Base-by-base conservation (phyloP, 2,113 vertebrate species). In the Polyodon spathula region DNA sequence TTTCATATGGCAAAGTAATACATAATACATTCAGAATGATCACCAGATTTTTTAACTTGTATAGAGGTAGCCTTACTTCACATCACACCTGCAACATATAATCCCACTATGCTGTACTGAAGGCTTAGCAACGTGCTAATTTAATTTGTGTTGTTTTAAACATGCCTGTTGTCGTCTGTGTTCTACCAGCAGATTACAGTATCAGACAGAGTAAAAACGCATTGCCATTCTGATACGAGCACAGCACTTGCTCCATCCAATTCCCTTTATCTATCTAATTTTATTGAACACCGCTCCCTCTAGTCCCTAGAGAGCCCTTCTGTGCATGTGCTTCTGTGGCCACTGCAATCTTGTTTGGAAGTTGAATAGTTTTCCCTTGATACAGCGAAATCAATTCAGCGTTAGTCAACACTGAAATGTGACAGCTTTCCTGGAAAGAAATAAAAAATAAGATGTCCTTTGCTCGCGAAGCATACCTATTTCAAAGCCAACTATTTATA, bases 231-330 rank as follows among this genome's bases (percentile, higher is more conserved):
- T 10, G 58, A 48, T 59, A 46, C 10, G n/a, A 43, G 57, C 40
- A 8, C 37, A 8, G 14, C 41, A 15, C 15, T 16, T 16, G 43
- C 58, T 48, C 58, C 11, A 44, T 37, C 43, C 41, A 59, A 59
- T 59, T 59, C 58, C 17, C 16, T 59, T 59, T 59, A 59, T 59
- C 58, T 59, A 17, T 43, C 42, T 38, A 37, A 48, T 59, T 59
- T 59, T 6, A 59, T 59, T 59, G 58, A 59, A 15, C 55, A 40
- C 12, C 27, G 14, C 55, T 41, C n/a, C 41, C 11, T 16, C 1
- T 37, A 1, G 14, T 57, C 12, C 55, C 55, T 7, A 57, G 12
- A 57, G 9, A 56, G 27, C 4, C 8, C 38, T 6, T 40, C 40
- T n/a, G 41, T 57, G 55, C 55, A 57, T 57, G n/a, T 8, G 12